A percentile compares a stretch with the other conserved stretches of the same genome.
Conservation (phyloP, 2,888 invertebrate species). For the Ellobium chinense region DNA sequence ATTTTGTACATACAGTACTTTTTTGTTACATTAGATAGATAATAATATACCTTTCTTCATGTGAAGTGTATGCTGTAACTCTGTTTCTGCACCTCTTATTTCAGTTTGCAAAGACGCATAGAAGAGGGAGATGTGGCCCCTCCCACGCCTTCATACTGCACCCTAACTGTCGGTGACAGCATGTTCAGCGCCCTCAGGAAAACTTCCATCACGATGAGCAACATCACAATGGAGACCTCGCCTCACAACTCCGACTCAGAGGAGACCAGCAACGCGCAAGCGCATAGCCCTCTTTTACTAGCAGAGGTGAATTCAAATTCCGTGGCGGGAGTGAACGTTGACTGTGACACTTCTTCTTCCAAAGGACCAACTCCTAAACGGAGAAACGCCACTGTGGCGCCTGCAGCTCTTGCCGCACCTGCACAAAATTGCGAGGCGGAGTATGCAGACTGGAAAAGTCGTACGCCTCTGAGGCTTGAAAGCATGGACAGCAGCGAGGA, state of each 20-base stretch:
- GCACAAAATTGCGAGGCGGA: background rate
- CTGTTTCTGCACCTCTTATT: too few relatives aligned
- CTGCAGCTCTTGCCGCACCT: background rate
- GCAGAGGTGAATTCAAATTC: background rate
- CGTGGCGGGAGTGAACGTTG: background rate
- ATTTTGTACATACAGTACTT: too few relatives aligned
- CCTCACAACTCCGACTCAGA: conserved; percentile 39
- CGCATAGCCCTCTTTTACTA: background rate
- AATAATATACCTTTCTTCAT: too few relatives aligned
- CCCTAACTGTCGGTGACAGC: conserved; percentile 47
- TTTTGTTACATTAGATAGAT: too few relatives aligned
- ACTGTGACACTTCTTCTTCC: background rate
- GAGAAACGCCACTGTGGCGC: conserved; percentile 22
- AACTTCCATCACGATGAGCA: conserved; percentile 47
- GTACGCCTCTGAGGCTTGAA: background rate
- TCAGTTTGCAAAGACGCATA: conserved; percentile 57
- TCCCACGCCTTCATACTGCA: conserved; percentile 52
- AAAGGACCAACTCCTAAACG: conserved; percentile 19
- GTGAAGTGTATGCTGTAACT: too few relatives aligned
- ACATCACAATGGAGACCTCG: conserved; percentile 42
- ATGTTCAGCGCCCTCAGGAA: conserved; percentile 54
- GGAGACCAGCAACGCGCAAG: background rate
- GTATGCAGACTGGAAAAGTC: background rate
- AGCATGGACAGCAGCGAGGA: background rate
- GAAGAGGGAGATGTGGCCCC: conserved; percentile 54